Base-by-base conservation (phyloP, 2,888 invertebrate species). In the Zaprionus bogoriensis region DNA sequence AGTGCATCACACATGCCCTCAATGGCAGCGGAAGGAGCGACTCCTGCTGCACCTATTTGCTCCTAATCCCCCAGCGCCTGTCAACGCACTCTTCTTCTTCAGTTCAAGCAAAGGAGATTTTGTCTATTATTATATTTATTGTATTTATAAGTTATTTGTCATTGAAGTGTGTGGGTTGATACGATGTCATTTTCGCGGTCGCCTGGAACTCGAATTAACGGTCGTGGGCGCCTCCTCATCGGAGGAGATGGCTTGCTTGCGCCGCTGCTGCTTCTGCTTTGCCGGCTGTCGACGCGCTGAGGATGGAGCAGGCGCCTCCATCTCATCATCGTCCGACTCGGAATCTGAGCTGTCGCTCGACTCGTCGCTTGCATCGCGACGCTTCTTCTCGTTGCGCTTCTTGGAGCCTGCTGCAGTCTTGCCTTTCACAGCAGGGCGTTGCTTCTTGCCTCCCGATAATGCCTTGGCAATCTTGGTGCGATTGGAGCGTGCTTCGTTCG, bases 111-210 rank as follows among this genome's bases (percentile, higher is more conserved):
- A n/a, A n/a, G n/a, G n/a, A n/a, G n/a, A n/a, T n/a, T n/a, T n/a
- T n/a, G n/a, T n/a, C n/a, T n/a, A n/a, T n/a, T n/a, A n/a, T n/a
- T n/a, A n/a, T n/a, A n/a, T n/a, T n/a, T n/a, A n/a, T n/a, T n/a
- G n/a, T n/a, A n/a, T n/a, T n/a, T n/a, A n/a, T n/a, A n/a, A n/a
- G n/a, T n/a, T n/a, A n/a, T n/a, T n/a, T n/a, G n/a, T n/a, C n/a
- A n/a, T n/a, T n/a, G n/a, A n/a, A n/a, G n/a, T n/a, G n/a, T n/a
- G n/a, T n/a, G n/a, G n/a, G n/a, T n/a, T n/a, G n/a, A n/a, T n/a
- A n/a, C n/a, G 23, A 23, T 28, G 42, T 70, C 52, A 70, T 71
- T 71, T 71, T 3, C 69, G 71, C 2, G 9, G 6, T 45, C 52
- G 44, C 20, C 60, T 20, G 7, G 66, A 22, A 5, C 22, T 32